Base-by-base conservation (phyloP, 2,797 vertebrate species). In the Notoglanidium macrostoma region DNA sequence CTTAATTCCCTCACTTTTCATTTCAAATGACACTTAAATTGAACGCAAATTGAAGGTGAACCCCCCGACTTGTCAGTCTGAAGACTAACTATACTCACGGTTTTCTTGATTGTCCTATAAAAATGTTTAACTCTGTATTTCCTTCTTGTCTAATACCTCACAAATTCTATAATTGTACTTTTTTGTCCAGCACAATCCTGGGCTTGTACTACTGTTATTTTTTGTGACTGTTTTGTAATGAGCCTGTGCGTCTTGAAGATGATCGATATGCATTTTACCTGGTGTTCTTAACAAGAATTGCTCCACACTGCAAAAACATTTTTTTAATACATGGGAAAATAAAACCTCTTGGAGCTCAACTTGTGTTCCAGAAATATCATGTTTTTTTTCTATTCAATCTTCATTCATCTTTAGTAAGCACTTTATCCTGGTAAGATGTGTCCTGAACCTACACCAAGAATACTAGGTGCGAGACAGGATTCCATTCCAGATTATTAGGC, bases 161-260 rank as follows among this genome's bases (percentile, higher is more conserved):
- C 81, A n/a, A 23, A 72, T 26, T 23, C 49, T 70, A 40, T 87
- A 80, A 89, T 85, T 85, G 88, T 83, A 86, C n/a, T 57, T 55
- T 51, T 86, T 81, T 63, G 70, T 79, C 51, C 86, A 88, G 72
- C 80, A 19, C 26, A 88, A 85, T 15, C 32, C 87, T 90, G 84
- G 82, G 88, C 85, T 91, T 79, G 89, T 92, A 89, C 91, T 92
- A 91, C 92, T 93, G 90, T 90, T 57, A 17, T 88, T 76, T 81
- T 57, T 19, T 67, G 61, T 65, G 40, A 63, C 26, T 74, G 68
- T 15, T 86, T 67, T 54, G 19, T 78, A 32, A 57, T 70, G 7
- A 70, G 59, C 32, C 44, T 54, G 40, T 55, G 70, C 21, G 26
- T 59, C 40, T 72, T 79, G 19, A 68, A 72, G 57, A 87, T 70